Evolutionary conservation across 35 echinoderm and acorn worm species (phyloP).

Genomic region (Acanthaster planci): DNA sequence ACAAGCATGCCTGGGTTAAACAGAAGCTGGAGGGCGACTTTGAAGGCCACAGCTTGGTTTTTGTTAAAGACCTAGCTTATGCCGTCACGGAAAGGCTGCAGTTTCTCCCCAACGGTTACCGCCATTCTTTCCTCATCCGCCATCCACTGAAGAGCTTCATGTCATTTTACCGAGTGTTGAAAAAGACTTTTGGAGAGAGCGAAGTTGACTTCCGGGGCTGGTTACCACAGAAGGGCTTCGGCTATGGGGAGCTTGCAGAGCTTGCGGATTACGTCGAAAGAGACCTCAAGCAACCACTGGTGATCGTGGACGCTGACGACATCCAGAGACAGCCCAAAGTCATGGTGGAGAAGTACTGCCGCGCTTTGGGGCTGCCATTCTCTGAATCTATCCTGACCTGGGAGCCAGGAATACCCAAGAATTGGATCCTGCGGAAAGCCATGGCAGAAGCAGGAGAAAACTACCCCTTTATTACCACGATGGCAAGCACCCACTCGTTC

Average conservation of each 20-base stretch:
- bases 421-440: neutral
- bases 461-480: neutral
- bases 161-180: slow-evolving; percentile 34
- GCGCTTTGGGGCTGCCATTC: slow-evolving; percentile 22
- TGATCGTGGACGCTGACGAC: slow-evolving; percentile 40
- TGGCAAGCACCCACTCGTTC: too few relatives aligned
- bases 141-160: slow-evolving; percentile 13
- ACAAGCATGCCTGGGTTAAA: slow-evolving; percentile 15
- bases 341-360: slow-evolving; percentile 32
- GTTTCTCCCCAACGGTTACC: slow-evolving; percentile 26
- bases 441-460: neutral
- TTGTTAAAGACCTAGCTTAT: slow-evolving; percentile 46
- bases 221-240: neutral
- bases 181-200: neutral
- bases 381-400: slow-evolving; percentile 5
- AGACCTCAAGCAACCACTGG: neutral
- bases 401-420: slow-evolving; percentile 5
- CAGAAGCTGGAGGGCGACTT: slow-evolving; percentile 8
- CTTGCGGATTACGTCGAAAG: slow-evolving; percentile 32
- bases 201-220: neutral
- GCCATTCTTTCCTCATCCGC: too few relatives aligned
- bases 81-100: slow-evolving; percentile 19
- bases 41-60: neutral
- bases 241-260: slow-evolving; percentile 5
- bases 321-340: neutral